phyloP scores from a whole-genome alignment of 2,888 invertebrate species.

The Dysmachus trigonus region DNA sequence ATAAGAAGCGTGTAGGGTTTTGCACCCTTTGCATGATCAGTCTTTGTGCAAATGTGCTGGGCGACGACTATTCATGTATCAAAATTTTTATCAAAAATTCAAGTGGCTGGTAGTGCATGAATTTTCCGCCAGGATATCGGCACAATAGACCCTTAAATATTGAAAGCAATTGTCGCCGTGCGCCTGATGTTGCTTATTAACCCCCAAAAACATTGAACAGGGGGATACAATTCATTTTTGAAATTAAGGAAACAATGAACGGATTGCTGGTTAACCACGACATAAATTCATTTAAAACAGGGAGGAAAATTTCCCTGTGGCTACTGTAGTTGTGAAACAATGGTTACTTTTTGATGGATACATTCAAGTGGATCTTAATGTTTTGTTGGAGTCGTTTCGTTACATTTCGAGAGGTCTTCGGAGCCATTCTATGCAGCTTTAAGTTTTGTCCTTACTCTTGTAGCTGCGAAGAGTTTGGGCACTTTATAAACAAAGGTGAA shows the following conservation, averaged over 20 bases:
- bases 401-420: conserved; percentile 44
- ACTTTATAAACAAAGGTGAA: background rate
- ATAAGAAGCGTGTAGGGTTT: background rate
- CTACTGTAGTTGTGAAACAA: background rate
- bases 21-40: conserved; percentile 43
- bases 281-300: background rate
- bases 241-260: conserved; percentile 28
- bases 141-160: conserved; percentile 10
- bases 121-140: background rate
- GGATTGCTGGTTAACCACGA: background rate
- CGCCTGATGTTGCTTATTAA: conserved; percentile 19
- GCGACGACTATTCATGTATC: conserved; percentile 46
- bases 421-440: conserved; percentile 18
- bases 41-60: conserved; percentile 30
- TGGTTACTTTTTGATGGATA: conserved; percentile 9
- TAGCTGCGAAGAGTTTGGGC: background rate
- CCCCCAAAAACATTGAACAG: background rate
- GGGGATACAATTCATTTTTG: conserved; percentile 5
- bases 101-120: conserved; percentile 21
- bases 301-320: background rate
- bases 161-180: background rate
- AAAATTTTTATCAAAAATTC: conserved; percentile 45
- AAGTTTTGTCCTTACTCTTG: background rate
- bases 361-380: conserved; percentile 37
- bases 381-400: conserved; percentile 48